Percentiles rank a stretch among this genome's conserved stretches.
These are phyloP conservation scores for Sturnus vulgaris DNA, from an alignment of 2,113 vertebrate genomes.

Conservation along the genomic window DNA sequence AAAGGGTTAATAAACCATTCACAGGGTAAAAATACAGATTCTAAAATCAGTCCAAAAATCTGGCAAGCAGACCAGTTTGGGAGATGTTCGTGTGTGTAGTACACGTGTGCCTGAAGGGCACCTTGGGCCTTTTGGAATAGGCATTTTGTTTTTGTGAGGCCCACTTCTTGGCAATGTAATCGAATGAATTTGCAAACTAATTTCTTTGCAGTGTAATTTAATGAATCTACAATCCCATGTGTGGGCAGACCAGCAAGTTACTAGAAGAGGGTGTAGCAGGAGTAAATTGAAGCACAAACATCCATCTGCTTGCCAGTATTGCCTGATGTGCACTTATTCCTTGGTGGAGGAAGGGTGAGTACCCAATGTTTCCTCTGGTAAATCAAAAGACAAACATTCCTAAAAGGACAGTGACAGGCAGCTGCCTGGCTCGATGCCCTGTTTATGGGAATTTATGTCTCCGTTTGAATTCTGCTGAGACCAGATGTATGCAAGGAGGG, in stretches of 20 bases:
- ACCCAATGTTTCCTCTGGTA: background rate
- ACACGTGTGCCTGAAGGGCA: background rate
- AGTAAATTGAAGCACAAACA: background rate
- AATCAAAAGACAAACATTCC: background rate
- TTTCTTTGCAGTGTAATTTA: background rate
- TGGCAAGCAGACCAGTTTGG: background rate
- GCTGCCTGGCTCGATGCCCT: background rate
- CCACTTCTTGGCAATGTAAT: background rate
- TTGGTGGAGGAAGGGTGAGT: background rate
- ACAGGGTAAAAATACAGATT: background rate
- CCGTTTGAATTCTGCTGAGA: background rate
- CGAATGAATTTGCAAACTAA: background rate
- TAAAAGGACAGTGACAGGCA: background rate
- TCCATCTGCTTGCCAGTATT: background rate
- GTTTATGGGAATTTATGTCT: background rate
- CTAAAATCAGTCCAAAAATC: background rate
- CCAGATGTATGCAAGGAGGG: background rate
- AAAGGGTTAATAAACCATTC: background rate
- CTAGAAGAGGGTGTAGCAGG: background rate
- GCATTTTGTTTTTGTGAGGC: background rate
- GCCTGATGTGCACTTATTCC: fast-evolving
- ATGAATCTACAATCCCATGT: background rate
- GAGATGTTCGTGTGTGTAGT: background rate
- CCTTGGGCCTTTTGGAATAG: background rate
- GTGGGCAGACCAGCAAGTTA: background rate